These are phyloP conservation scores for Bombus soroeensis DNA, from an alignment of 1,140 invertebrate species.

Conservation along the genomic window DNA sequence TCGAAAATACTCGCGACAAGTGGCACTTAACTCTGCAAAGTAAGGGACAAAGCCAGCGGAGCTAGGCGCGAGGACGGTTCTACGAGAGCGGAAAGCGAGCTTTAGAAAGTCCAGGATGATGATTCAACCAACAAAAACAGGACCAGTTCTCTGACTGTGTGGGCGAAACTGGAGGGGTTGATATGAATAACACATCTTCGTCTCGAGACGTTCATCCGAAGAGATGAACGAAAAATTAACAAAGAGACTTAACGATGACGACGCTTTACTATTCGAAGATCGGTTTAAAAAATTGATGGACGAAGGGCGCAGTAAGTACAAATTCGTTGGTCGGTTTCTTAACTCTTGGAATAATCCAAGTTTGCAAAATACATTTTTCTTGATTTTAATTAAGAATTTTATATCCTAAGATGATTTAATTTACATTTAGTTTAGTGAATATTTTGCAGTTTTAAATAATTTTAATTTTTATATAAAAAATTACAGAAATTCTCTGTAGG, in stretches of 20 bases:
- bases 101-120: background rate
- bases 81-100: background rate
- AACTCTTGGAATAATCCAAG: too few species aligned
- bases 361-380: too few species aligned
- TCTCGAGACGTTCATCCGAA: background rate
- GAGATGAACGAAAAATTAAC: background rate
- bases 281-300: background rate
- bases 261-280: background rate
- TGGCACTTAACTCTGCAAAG: slow-evolving; percentile 5
- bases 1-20: slow-evolving; percentile 53
- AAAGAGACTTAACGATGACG: background rate
- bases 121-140: slow-evolving; percentile 16
- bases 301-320: background rate
- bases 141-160: slow-evolving; percentile 16
- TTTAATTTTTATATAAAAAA: too few species aligned
- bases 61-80: background rate
- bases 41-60: slow-evolving; percentile 28
- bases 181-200: slow-evolving; percentile 44
- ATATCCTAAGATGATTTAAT: too few species aligned
- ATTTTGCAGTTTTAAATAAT: too few species aligned
- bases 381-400: too few species aligned
- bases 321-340: background rate
- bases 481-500: too few species aligned
- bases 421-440: too few species aligned
- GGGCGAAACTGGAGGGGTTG: slow-evolving; percentile 10